Percentiles rank a stretch among this genome's conserved stretches.
Conservation (phyloP, 53 echinoderm and acorn worm species). For the Paracentrotus lividus region DNA sequence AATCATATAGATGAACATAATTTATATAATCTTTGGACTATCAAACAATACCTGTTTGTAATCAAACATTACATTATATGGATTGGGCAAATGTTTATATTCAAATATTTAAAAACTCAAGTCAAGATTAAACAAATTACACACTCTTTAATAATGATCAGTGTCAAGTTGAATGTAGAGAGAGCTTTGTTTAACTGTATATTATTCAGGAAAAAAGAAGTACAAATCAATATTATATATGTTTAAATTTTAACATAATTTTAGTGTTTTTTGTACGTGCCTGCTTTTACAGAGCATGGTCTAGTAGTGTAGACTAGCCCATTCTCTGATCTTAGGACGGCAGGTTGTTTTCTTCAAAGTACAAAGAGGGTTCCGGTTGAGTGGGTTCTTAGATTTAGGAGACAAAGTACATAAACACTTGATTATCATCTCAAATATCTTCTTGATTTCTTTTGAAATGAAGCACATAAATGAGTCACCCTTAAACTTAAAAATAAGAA, state of each 20-base stretch:
- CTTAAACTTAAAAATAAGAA: too few relatives aligned
- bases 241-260: not conserved
- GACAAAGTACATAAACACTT: constrained; percentile 5
- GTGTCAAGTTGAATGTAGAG: not conserved
- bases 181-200: not conserved
- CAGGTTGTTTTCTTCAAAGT: not conserved
- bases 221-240: too few relatives aligned
- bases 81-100: not conserved
- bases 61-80: not conserved
- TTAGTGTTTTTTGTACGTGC: too few relatives aligned
- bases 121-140: not conserved
- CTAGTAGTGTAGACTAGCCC: not conserved
- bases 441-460: not conserved
- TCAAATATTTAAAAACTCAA: not conserved
- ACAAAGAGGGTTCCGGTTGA: not conserved
- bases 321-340: not conserved
- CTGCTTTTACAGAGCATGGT: too few relatives aligned
- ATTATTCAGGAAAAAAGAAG: too few relatives aligned
- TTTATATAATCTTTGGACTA: too few relatives aligned
- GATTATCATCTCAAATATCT: not conserved
- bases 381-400: not conserved
- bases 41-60: too few relatives aligned
- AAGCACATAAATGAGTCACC: too few relatives aligned
- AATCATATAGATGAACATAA: too few relatives aligned
- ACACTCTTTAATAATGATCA: not conserved